phyloP scores from a whole-genome alignment of 1,140 invertebrate species.

The Chionoecetes opilio region DNA sequence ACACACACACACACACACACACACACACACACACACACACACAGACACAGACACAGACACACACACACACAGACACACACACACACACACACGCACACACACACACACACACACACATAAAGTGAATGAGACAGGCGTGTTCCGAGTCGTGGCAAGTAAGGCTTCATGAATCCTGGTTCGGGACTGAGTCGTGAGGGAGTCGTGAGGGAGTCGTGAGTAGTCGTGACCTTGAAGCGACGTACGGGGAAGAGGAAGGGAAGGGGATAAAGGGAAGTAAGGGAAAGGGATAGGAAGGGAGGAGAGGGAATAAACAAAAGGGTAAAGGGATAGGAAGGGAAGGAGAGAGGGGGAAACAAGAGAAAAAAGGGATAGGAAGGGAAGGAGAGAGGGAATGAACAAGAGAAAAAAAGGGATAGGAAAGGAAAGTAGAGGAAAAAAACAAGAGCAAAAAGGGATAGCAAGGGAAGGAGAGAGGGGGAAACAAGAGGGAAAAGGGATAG shows the following conservation, averaged over 20 bases:
- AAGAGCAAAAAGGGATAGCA: not conserved
- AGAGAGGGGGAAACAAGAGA: not conserved
- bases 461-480: too few species aligned
- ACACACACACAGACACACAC: constrained; percentile 3
- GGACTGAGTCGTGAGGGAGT: not conserved
- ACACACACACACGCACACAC: not conserved
- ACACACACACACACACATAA: not conserved
- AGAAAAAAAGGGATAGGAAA: not conserved
- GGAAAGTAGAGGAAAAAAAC: not conserved
- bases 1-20: too few species aligned
- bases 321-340: not conserved
- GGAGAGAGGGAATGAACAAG: not conserved
- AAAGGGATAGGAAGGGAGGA: not conserved
- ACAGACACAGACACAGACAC: not conserved
- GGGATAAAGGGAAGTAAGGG: not conserved
- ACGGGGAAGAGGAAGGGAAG: not conserved
- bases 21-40: not conserved
- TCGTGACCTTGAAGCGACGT: not conserved
- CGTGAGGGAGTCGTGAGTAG: not conserved
- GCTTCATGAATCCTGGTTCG: not conserved
- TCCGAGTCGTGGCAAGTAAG: not conserved
- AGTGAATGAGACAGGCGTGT: not conserved
- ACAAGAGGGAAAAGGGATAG: too few species aligned
- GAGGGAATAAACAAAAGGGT: not conserved
- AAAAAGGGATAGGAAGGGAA: not conserved